Evolutionary conservation across 2,797 vertebrate genomes (phyloP).

Genomic region (Parauchenoglanis punctatus): DNA sequence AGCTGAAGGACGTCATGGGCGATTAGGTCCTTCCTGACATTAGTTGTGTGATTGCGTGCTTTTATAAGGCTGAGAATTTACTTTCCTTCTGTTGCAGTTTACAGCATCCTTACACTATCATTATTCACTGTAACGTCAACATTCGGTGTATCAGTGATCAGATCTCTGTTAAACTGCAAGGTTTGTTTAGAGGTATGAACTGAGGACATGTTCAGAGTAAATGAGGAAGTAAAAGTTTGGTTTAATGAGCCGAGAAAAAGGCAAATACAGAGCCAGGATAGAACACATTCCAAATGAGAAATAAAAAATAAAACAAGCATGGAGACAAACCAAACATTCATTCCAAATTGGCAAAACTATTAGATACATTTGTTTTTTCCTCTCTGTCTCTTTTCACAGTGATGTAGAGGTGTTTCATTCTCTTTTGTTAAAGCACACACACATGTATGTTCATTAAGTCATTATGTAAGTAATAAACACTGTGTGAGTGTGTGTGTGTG

Average conservation of each 20-base stretch:
- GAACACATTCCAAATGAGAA: neutral
- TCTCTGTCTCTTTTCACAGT: slow-evolving; percentile 20
- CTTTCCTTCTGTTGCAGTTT: neutral
- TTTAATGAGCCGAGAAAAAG: slow-evolving; percentile 7
- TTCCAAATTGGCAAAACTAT: slow-evolving; percentile 16
- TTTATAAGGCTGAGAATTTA: neutral
- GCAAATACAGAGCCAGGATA: neutral
- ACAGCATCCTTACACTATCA: neutral
- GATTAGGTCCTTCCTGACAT: neutral
- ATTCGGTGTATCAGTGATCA: no score
- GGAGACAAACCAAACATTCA: slow-evolving; percentile 4
- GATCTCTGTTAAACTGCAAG: neutral
- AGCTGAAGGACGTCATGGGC: neutral
- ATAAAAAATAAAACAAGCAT: neutral
- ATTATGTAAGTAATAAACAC: neutral
- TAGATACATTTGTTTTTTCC: neutral
- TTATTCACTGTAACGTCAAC: neutral
- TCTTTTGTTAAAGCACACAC: slow-evolving; percentile 50
- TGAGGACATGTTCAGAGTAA: neutral
- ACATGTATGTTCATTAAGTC: neutral
- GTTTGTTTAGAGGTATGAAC: neutral
- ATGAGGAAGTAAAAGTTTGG: neutral
- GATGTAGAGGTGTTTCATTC: slow-evolving; percentile 61
- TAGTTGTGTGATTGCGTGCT: neutral
- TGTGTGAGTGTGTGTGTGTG: neutral